These are phyloP conservation scores for Pteronotus mesoamericanus DNA, from an alignment of 2,797 vertebrate genomes.

Conservation along the genomic window DNA sequence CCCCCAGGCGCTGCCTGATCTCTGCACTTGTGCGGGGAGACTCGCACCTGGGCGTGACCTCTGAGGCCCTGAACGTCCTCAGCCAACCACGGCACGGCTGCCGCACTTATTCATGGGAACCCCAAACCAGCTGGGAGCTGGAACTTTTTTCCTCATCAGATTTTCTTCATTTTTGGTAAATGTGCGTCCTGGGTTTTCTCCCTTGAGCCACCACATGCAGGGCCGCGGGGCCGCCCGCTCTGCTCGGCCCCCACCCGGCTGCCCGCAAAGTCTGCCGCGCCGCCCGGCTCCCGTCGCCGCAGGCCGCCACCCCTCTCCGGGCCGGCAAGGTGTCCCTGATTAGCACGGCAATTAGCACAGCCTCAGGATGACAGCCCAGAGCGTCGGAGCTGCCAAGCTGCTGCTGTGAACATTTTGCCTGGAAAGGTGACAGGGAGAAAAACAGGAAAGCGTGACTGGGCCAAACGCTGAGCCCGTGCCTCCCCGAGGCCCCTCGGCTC, in stretches of 20 bases:
- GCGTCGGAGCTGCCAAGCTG: conserved; percentile 35
- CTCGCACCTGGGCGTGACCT: no score
- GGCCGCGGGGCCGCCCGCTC: neutral
- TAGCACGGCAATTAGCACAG: conserved; percentile 40
- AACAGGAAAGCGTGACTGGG: neutral
- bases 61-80: neutral
- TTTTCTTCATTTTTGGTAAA: neutral
- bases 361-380: neutral
- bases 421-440: neutral
- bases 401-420: conserved; percentile 3
- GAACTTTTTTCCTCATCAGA: neutral
- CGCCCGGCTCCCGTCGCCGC: neutral
- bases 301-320: neutral
- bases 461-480: neutral
- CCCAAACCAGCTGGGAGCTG: neutral
- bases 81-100: neutral
- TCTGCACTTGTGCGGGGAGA: fast-evolving
- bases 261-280: neutral
- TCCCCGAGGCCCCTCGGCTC: neutral
- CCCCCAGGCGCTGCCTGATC: no score
- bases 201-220: neutral
- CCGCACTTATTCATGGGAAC: neutral
- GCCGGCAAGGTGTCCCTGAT: conserved; percentile 43
- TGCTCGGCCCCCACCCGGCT: no score
- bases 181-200: neutral